Base-by-base conservation (phyloP, 2,113 vertebrate genomes). In the Pogona vitticeps region DNA sequence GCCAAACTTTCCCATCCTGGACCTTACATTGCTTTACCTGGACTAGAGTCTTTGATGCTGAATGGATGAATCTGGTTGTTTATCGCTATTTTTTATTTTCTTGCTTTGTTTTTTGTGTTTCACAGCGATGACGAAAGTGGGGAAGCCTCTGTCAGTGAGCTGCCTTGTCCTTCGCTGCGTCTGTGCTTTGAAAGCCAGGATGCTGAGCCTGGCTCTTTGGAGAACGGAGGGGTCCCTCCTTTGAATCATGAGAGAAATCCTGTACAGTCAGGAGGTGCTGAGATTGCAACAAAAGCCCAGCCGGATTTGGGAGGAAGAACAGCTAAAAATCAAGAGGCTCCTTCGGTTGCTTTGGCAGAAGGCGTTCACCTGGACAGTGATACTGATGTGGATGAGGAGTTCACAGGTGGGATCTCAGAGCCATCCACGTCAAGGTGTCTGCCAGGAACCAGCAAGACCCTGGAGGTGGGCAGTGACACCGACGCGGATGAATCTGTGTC, bases 331-430 rank as follows among this genome's bases (percentile, higher is more conserved):
- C 38, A 75, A 21, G 80, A 10, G 63, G 33, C 26, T 63, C 9
- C 52, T 14, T 12, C 36, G 6, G 10, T 38, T 26, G 76, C 20
- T 1, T 1, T 31, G 21, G 20, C 26, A 14, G 87, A 63, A 61
- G 33, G 56, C 63, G 89, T 94, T 78, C 90, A 73, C 12, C 17
- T 93, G 40, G 91, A 94, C 77, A 95, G 93, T 13, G 93, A 95
- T 70, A 94, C 91, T 31, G 93, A 92, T 46, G 59, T 90, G 2
- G 90, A 82, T 65, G 85, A 91, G 80, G 31, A 67, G 12, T 63
- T 58, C 76, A 38, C 70, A 46, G 18, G 12, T 18, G 72, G 75
- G n/a, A 71, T 13, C 20, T 63, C 80, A 15, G 31, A 42, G 61
- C 18, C 65, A 38, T 4, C 79, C 1, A 2, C 9, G 0, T 79